Evolutionary conservation across 2,888 invertebrate species (phyloP).

Genomic region (Aphidoletes aphidimyza): DNA sequence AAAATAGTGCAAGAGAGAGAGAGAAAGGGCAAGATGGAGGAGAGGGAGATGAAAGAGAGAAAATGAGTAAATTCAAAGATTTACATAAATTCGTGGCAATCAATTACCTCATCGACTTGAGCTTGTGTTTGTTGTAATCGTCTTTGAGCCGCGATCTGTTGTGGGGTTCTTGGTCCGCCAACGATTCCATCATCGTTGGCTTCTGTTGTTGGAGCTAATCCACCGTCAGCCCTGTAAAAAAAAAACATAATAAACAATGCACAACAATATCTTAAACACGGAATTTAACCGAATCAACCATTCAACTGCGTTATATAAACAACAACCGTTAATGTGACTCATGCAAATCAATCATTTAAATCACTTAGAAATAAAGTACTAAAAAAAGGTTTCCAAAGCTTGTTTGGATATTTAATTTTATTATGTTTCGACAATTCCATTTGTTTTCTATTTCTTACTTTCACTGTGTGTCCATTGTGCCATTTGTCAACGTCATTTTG

Average conservation of each 20-base stretch:
- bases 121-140: slow-evolving; percentile 86
- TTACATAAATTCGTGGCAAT: not conserved
- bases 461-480: too few species aligned
- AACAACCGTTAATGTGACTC: not conserved
- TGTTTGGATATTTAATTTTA: not conserved
- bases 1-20: not conserved
- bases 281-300: not conserved
- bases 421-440: not conserved
- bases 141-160: slow-evolving; percentile 85
- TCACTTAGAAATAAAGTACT: not conserved
- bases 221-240: slow-evolving; percentile 67
- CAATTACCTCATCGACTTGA: slow-evolving; percentile 79
- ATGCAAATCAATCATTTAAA: slow-evolving; percentile 33
- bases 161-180: slow-evolving; percentile 86
- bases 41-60: not conserved
- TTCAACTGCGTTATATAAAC: slow-evolving; percentile 12
- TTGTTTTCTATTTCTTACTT: not conserved
- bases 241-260: not conserved
- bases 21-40: not conserved
- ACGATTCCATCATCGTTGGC: slow-evolving; percentile 82
- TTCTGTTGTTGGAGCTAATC: slow-evolving; percentile 71
- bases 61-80: not conserved
- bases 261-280: not conserved
- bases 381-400: not conserved
- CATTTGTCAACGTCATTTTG: not conserved